Base-by-base conservation (phyloP, 2,113 vertebrate genomes). In the Cyprinodon brontotheroides region DNA sequence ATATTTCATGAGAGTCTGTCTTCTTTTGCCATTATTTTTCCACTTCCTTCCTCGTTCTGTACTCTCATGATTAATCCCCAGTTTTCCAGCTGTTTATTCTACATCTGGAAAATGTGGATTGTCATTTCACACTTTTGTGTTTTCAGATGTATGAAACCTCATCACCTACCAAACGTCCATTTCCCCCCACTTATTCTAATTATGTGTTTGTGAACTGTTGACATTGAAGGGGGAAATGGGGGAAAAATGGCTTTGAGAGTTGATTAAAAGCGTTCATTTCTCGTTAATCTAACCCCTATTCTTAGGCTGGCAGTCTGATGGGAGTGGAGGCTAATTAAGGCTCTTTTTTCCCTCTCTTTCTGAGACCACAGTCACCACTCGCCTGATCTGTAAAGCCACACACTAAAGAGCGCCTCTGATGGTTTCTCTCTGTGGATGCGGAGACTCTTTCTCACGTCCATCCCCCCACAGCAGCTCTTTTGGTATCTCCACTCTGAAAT, bases 81-180 rank as follows among this genome's bases (percentile, higher is more conserved):
- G 64, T 11, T 68, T 61, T 65, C 68, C 79, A 64, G 41, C 69
- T 78, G 82, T 75, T 85, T 72, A 39, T 47, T 74, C 72, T 40
- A 22, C 72, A 13, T 79, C 59, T 70, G 63, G 47, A n/a, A 70
- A 79, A 86, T 87, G 91, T 85, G 78, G 91, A 78, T 69, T 80
- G 72, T 90, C 87, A 86, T 84, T 86, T 92, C 83, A 90, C 90
- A 90, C 86, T 13, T 90, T 80, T 79, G 67, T 78, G 72, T 90
- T 90, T 86, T 80, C 69, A 88, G 85, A 79, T 80, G 79, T 82
- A 86, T 86, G 81, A 89, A 90, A 87, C 78, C 79, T 83, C 77
- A 73, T 88, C 84, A 76, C 78, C 76, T 77, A 69, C 61, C 79
- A 89, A 87, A 84, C 80, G 79, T 66, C 80, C 84, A 83, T 81